phyloP scores from a whole-genome alignment of 2,113 vertebrate species.

The Gymnarchus niloticus region DNA sequence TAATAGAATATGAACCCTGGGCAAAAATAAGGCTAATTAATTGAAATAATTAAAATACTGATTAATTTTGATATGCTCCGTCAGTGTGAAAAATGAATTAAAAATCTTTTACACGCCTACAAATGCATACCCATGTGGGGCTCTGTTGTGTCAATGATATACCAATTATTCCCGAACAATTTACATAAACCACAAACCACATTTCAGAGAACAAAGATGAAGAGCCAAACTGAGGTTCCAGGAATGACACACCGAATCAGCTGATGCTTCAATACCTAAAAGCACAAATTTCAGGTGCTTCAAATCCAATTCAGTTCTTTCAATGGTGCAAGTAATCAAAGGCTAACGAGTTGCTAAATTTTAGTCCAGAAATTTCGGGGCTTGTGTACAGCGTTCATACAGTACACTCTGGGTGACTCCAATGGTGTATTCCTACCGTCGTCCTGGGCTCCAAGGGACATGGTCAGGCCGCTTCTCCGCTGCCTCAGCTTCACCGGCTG shows the following conservation, averaged over 20 bases:
- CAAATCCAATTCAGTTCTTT: background rate
- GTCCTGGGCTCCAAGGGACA: conserved; percentile 42
- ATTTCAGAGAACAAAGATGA: background rate
- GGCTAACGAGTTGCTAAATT: background rate
- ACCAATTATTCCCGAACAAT: background rate
- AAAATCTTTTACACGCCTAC: background rate
- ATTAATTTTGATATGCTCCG: background rate
- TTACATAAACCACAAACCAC: background rate
- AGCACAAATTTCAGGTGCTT: background rate
- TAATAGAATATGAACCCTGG: background rate
- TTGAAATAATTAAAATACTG: conserved; percentile 2
- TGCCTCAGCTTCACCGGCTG: conserved; percentile 59
- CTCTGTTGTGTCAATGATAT: background rate
- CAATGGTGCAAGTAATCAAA: background rate
- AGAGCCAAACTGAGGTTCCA: background rate
- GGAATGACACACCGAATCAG: background rate
- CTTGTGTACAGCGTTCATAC: background rate
- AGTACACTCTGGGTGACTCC: background rate
- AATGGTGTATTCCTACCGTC: conserved; percentile 33
- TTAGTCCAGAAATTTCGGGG: background rate
- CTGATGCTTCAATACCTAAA: no score
- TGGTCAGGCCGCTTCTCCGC: conserved; percentile 54
- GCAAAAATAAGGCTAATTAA: conserved; percentile 2
- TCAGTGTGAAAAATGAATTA: conserved; percentile 5
- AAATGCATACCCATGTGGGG: background rate